These are phyloP conservation scores for Esox masquinongy DNA, from an alignment of 2,797 vertebrate genomes.

Conservation along the genomic window DNA sequence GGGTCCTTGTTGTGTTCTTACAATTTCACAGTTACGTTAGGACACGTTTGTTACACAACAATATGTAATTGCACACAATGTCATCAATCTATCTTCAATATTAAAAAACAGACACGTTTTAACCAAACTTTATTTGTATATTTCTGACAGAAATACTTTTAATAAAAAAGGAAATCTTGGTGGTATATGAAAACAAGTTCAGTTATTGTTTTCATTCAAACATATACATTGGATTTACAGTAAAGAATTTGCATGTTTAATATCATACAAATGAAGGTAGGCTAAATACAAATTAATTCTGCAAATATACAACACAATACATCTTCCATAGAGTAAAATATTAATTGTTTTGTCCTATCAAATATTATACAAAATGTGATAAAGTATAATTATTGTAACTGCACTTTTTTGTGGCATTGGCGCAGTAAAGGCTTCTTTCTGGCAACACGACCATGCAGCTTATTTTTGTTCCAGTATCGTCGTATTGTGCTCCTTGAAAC, in stretches of 20 bases:
- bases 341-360: neutral
- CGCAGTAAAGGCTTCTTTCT: too few relatives aligned
- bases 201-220: constrained; percentile 47
- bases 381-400: neutral
- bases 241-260: constrained; percentile 25
- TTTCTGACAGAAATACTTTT: too few relatives aligned
- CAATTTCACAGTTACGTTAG: constrained; percentile 58
- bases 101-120: constrained; percentile 53
- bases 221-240: constrained; percentile 32
- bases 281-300: constrained; percentile 46
- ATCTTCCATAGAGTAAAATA: constrained; percentile 11
- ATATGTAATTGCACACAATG: constrained; percentile 50
- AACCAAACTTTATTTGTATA: neutral
- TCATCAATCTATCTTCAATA: constrained; percentile 49
- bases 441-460: too few relatives aligned
- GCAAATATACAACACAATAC: constrained; percentile 51
- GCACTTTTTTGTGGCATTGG: too few relatives aligned
- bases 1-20: too few relatives aligned
- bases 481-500: too few relatives aligned
- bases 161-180: constrained; percentile 41
- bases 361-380: constrained; percentile 12
- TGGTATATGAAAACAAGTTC: constrained; percentile 30
- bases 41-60: constrained; percentile 62
- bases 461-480: too few relatives aligned
- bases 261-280: constrained; percentile 30